Evolutionary conservation across 1,140 invertebrate genomes (phyloP), one percentile per base, ranked within the genome.

Genomic region (Gryon sp.): DNA sequence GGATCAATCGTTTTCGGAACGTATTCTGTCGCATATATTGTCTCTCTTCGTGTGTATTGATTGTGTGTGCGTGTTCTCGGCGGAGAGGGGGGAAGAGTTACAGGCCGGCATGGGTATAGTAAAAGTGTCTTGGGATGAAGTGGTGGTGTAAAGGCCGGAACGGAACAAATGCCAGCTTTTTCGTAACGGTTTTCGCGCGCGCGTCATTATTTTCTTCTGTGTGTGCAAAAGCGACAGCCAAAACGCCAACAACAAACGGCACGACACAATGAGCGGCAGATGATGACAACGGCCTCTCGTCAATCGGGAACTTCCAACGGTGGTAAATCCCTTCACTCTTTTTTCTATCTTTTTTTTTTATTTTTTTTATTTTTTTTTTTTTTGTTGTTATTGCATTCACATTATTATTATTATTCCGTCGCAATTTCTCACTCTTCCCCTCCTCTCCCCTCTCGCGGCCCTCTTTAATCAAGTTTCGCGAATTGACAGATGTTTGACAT

Each of bases 271-370:
- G 82, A 82, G 48, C 72, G 69, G 80, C 86, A 87, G 80, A 89
- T 88, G 87, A 89, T 89, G 87, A 84, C 85, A 78, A 83, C 82
- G 75, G 84, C 81, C 32, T 81, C 85, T 80, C 80, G 83, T 75
- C 84, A 85, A 80, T 77, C 82, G 72, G 84, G 76, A 76, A 82
- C 82, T 79, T 82, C 84, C 70, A 85, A 82, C 76, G 84, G 82
- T 85, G 82, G 83, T 84, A 83, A 78, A 75, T 81, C 62, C 60
- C 22, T 34, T 57, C 34, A 34, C 40, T 38, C 53, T 36, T n/a
- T 34, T 1, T 12, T 14, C 8, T 5, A 1, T 9, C 11, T 19
- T 30, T 14, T 12, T 45, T 16, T 7, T 7, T 36, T 2, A 8
- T 9, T 52, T 28, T 18, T 36, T 6, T 11, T 18, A 55, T 34